Base-by-base conservation (phyloP, 2,888 invertebrate genomes). In the Tortricodes alternella region DNA sequence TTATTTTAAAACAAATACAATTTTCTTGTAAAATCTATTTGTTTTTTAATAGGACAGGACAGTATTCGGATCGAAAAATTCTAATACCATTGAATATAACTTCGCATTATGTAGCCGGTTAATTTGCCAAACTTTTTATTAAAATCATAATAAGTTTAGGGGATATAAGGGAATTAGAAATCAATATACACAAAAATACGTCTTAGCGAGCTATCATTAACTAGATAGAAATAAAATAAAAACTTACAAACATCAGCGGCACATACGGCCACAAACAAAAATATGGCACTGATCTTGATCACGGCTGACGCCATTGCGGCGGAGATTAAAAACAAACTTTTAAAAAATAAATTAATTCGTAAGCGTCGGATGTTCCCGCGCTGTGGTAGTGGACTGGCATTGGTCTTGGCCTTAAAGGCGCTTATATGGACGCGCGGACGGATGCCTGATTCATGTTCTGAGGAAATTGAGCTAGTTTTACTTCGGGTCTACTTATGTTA, bases 251-350 rank as follows among this genome's bases (percentile, higher is more conserved):
- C 79, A 81, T 87, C 86, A 52, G 83, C 89, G 46, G 71, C 67
- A 66, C 78, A 78, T 59, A 76, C 78, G 65, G 74, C 80, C 59
- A 85, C 64, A 63, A 89, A 71, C 76, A 89, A 68, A 61, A 89
- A 73, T 76, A 90, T 74, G 76, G 81, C 89, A 90, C 89, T 82
- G 62, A 90, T 83, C 80, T 79, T 87, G 56, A 89, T 76, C 80
- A 89, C 85, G 75, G 83, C 76, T 65, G 86, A 85, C 74, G 85
- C 78, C 89, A 89, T 89, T 55, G 67, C 66, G 76, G 69, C 74
- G 65, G 61, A 61, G 68, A 68, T 63, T 65, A 74, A 68, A 59
- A 62, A 67, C 65, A 65, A 64, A 70, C 66, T 64, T 68, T 64
- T 66, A 59, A 70, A 67, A 69, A 65, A 68, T 72, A 73, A 70